These are phyloP conservation scores for Melinopterus prodromus DNA, from an alignment of 2,888 invertebrate species.

Conservation along the genomic window DNA sequence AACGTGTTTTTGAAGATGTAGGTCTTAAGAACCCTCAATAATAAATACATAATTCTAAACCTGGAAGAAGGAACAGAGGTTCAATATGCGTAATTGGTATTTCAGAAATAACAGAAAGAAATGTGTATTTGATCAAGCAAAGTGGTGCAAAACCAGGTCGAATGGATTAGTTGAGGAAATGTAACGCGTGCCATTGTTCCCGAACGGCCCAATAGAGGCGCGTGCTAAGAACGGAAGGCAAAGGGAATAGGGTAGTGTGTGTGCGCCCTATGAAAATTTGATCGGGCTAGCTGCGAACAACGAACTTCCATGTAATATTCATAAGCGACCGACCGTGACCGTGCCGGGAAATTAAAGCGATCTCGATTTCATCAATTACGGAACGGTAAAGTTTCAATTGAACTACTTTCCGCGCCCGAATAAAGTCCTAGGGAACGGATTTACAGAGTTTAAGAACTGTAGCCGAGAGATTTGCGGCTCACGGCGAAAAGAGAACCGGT, in stretches of 20 bases:
- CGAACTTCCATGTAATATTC: slow-evolving; percentile 19
- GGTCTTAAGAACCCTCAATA: too few species aligned
- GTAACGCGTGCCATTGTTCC: background rate
- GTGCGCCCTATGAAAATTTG: slow-evolving; percentile 13
- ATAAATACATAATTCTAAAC: too few species aligned
- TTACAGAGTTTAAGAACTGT: background rate
- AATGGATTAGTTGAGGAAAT: background rate
- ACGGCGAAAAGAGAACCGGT: background rate
- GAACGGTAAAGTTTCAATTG: slow-evolving; percentile 9
- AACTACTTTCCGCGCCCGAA: slow-evolving; percentile 4
- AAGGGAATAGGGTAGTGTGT: background rate
- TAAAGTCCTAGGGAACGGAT: background rate
- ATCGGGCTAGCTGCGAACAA: slow-evolving; percentile 21
- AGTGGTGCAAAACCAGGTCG: background rate
- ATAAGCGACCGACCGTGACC: slow-evolving; percentile 6
- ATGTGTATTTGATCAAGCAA: background rate
- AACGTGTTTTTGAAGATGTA: too few species aligned
- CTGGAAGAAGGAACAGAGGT: background rate
- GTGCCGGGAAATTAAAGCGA: slow-evolving; percentile 21
- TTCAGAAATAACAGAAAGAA: background rate
- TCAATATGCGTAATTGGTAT: background rate
- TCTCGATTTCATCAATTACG: slow-evolving; percentile 21
- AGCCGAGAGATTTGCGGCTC: background rate
- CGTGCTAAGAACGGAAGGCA: background rate
- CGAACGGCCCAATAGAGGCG: slow-evolving; percentile 5